Base-by-base conservation (phyloP, 2,888 invertebrate genomes). In the Pyrochroa serraticornis region DNA sequence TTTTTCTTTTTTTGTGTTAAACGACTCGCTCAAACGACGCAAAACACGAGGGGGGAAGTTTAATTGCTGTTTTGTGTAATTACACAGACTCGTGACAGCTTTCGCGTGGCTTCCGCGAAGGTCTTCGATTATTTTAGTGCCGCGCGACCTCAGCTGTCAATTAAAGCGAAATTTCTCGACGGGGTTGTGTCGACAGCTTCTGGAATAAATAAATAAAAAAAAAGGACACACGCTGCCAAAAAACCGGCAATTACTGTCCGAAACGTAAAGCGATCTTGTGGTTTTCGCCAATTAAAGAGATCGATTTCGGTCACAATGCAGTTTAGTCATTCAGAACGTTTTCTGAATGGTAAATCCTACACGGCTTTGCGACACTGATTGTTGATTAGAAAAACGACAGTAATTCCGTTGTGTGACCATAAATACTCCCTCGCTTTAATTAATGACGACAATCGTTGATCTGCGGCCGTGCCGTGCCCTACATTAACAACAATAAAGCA, bases 51-150 rank as follows among this genome's bases (percentile, higher is more conserved):
- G 22, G 22, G 22, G 22, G 22, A 22, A 22, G 22, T 22, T 5
- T 22, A 22, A 22, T 22, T 22, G 22, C 22, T 22, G 58, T 58
- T 46, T 39, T 36, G 37, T 55, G 54, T 55, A 55, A 55, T 55
- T 55, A 48, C 54, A 48, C 42, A 50, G 50, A 56, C 50, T 56
- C 56, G 56, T 56, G 56, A 56, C 56, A 47, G 45, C 42, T 39
- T 39, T 56, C 50, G 56, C 56, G 56, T 56, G 56, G 22, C 50
- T 39, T 41, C 45, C 49, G 49, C 31, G 56, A 56, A 56, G 56
- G 56, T 50, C 22, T 50, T 38, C 42, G 43, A 44, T 45, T 35
- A 35, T 39, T 12, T 39, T 9, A 10, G 10, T 10, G 8, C 42
- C 22, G 22, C 22, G 22, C 46, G 53, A 52, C 52, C 52, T 52